A percentile compares a stretch with the other conserved stretches of the same genome.
Conservation (phyloP, 2,113 vertebrate genomes). For the Arvicanthis niloticus region DNA sequence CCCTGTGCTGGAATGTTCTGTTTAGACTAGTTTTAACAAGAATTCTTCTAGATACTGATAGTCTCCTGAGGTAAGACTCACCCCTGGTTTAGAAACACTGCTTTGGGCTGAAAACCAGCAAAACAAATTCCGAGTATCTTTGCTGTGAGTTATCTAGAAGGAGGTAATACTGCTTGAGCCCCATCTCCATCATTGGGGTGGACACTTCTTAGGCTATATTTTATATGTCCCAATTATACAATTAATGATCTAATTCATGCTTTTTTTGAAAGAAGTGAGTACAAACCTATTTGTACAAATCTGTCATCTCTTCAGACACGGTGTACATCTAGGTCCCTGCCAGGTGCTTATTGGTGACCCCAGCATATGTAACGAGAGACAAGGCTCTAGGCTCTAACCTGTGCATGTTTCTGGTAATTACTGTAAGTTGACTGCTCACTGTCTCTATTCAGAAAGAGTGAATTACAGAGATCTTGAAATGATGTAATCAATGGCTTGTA, state of each 20-base stretch:
- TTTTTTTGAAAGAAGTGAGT: conserved; percentile 1
- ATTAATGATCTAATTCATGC: background rate
- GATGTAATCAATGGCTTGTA: background rate
- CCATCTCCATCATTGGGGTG: background rate
- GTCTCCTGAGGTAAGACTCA: background rate
- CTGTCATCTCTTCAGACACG: background rate
- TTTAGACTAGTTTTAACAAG: background rate
- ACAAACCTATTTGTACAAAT: background rate
- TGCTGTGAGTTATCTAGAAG: background rate
- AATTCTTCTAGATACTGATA: background rate
- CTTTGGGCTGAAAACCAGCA: background rate
- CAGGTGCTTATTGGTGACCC: background rate
- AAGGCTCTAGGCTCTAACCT: background rate
- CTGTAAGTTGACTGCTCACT: background rate
- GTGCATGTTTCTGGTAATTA: background rate
- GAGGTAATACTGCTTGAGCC: background rate
- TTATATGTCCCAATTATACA: background rate
- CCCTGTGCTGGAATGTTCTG: background rate
- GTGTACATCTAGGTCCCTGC: background rate
- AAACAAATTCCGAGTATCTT: background rate
- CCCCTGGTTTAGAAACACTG: background rate
- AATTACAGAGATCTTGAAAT: background rate
- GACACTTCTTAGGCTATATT: background rate
- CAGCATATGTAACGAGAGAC: background rate
- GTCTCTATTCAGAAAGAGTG: background rate